Conservation (phyloP, 2,113 vertebrate species). For the Oryzias melastigma region DNA sequence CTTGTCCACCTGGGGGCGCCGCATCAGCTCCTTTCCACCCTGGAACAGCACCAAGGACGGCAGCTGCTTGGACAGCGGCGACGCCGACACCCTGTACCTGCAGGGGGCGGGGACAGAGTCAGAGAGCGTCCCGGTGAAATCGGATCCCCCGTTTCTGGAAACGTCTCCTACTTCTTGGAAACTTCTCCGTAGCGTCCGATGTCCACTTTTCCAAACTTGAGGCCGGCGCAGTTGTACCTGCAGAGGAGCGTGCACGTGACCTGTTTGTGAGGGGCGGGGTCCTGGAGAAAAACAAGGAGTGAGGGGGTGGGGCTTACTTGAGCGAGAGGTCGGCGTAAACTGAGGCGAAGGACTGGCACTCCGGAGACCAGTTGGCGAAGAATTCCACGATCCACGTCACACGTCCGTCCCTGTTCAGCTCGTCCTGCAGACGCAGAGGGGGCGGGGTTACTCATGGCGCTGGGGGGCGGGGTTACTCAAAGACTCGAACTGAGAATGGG, state of each 20-base stretch:
- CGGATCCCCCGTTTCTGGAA: background rate
- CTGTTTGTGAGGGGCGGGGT: background rate
- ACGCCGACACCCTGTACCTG: constrained; percentile 92
- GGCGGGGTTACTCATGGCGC: too few relatives aligned
- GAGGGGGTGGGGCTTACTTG: constrained; percentile 80
- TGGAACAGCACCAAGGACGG: constrained; percentile 93
- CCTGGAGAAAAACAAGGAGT: background rate
- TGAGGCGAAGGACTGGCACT: constrained; percentile 94
- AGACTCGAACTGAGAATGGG: too few relatives aligned
- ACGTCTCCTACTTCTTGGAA: constrained; percentile 80
- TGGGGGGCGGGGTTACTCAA: too few relatives aligned
- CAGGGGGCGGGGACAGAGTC: background rate
- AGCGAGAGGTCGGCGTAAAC: constrained; percentile 93
- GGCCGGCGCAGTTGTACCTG: constrained; percentile 90
- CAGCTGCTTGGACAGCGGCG: constrained; percentile 93
- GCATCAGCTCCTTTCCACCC: constrained; percentile 87
- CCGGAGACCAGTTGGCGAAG: constrained; percentile 95
- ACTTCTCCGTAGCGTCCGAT: constrained; percentile 91
- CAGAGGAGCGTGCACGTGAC: background rate
- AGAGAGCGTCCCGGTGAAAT: too few relatives aligned
- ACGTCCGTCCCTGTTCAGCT: constrained; percentile 85
- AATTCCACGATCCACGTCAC: constrained; percentile 93
- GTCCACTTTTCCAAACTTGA: constrained; percentile 95
- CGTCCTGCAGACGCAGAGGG: constrained; percentile 78
- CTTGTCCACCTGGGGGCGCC: constrained; percentile 93